Conservation (phyloP, 2,888 invertebrate species). For the Subacronicta megacephala region DNA sequence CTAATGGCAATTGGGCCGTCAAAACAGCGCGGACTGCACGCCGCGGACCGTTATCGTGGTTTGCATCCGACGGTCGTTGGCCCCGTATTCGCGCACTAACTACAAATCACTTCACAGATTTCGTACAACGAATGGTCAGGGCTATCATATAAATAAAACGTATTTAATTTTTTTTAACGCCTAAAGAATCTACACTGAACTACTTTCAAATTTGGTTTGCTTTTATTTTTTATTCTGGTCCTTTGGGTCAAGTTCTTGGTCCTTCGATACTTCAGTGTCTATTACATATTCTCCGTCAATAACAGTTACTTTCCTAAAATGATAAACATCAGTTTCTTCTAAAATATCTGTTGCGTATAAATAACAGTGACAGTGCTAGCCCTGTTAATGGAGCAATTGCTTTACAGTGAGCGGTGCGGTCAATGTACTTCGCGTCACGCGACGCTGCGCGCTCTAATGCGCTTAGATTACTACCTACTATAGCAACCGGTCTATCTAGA, state of each 20-base stretch:
- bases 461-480: conserved; percentile 86
- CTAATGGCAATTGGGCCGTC: conserved; percentile 72
- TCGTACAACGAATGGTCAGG: conserved; percentile 72
- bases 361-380: conserved; percentile 65
- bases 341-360: conserved; percentile 20
- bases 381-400: conserved; percentile 83
- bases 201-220: neutral
- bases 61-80: conserved; percentile 79
- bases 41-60: conserved; percentile 75
- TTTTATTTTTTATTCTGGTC: neutral
- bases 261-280: neutral
- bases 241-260: neutral
- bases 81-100: conserved; percentile 75
- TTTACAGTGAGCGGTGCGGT: conserved; percentile 81
- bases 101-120: conserved; percentile 82
- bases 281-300: neutral
- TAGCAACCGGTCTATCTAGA: conserved; percentile 67
- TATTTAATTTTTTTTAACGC: neutral
- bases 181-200: no score
- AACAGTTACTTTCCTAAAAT: neutral
- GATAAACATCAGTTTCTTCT: conserved; percentile 1
- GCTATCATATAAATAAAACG: conserved; percentile 48
- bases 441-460: conserved; percentile 84
- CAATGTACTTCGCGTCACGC: conserved; percentile 86
- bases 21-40: conserved; percentile 70